A percentile compares a stretch with the other conserved stretches of the same genome.
Evolutionary conservation across 2,888 invertebrate genomes (phyloP).

Genomic region (Pollenia amentaria): DNA sequence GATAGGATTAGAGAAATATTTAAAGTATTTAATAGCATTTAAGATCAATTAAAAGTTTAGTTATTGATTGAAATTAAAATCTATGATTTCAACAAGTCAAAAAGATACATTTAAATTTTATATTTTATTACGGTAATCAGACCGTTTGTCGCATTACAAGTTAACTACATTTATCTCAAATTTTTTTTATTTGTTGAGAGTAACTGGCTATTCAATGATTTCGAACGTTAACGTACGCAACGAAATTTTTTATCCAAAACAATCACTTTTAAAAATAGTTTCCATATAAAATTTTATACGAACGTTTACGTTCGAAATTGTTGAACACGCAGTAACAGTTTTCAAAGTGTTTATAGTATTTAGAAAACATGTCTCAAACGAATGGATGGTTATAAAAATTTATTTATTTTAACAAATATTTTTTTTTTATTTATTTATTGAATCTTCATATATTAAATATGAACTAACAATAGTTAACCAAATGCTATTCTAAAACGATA

Average conservation of each 20-base stretch:
- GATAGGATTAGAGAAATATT: neutral
- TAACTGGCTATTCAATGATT: too few species aligned
- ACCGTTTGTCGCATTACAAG: neutral
- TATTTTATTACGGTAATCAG: too few species aligned
- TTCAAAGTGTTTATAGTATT: neutral
- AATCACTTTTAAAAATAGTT: too few species aligned
- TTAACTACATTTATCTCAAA: neutral
- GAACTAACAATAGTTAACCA: too few species aligned
- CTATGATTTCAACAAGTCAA: constrained; percentile 14
- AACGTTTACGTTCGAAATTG: too few species aligned
- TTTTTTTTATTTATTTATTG: too few species aligned
- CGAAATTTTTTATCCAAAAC: too few species aligned
- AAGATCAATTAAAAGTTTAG: neutral
- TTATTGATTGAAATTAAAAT: neutral
- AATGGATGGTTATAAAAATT: neutral
- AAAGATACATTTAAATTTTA: neutral
- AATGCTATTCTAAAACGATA: too few species aligned
- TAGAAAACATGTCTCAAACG: constrained; percentile 27
- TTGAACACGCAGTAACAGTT: neutral
- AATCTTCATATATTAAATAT: too few species aligned
- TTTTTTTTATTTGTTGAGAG: constrained; percentile 3
- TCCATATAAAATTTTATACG: too few species aligned
- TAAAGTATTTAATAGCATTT: constrained; percentile 44
- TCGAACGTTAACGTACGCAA: too few species aligned
- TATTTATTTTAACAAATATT: too few species aligned